These are phyloP conservation scores for Neoascia interrupta DNA, from an alignment of 2,888 invertebrate genomes.

Conservation along the genomic window DNA sequence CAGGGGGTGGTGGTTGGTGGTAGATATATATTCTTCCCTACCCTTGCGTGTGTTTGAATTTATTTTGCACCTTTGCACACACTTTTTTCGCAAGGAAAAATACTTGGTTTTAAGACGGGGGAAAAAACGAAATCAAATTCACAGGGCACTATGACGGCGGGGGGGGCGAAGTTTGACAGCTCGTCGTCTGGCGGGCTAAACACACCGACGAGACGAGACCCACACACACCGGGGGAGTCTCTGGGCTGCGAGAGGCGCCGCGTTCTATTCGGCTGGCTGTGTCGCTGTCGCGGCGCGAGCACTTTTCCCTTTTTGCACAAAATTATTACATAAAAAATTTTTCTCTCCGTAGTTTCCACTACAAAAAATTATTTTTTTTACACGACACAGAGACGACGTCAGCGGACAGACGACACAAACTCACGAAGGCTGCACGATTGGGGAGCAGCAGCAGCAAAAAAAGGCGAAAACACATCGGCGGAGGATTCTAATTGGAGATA, in stretches of 20 bases:
- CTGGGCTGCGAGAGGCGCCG: neutral
- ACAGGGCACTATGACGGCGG: slow-evolving; percentile 6
- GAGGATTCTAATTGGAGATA: slow-evolving; percentile 69
- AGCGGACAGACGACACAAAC: slow-evolving; percentile 53
- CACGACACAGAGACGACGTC: slow-evolving; percentile 54
- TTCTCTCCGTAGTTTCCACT: slow-evolving; percentile 47
- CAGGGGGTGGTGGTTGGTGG: slow-evolving; percentile 17
- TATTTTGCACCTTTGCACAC: slow-evolving; percentile 13
- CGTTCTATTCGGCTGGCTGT: neutral
- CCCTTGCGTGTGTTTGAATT: neutral
- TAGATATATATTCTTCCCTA: neutral
- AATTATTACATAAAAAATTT: slow-evolving; percentile 60
- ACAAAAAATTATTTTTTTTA: slow-evolving; percentile 48
- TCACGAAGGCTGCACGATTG: slow-evolving; percentile 53
- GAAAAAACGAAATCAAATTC: slow-evolving; percentile 2
- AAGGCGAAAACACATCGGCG: slow-evolving; percentile 59
- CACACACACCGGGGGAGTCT: slow-evolving; percentile 43
- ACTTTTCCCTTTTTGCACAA: slow-evolving; percentile 43
- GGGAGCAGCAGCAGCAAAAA: slow-evolving; percentile 44
- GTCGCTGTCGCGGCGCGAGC: slow-evolving; percentile 26
- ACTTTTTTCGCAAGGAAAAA: slow-evolving; percentile 13
- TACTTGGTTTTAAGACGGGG: neutral
- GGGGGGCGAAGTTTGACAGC: slow-evolving; percentile 56
- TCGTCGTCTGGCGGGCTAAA: slow-evolving; percentile 54
- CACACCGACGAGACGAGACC: slow-evolving; percentile 34